A percentile compares a stretch with the other conserved stretches of the same genome.
Conservation (phyloP, 35 echinoderm and acorn worm species). For the Heliocidaris erythrogramma region DNA sequence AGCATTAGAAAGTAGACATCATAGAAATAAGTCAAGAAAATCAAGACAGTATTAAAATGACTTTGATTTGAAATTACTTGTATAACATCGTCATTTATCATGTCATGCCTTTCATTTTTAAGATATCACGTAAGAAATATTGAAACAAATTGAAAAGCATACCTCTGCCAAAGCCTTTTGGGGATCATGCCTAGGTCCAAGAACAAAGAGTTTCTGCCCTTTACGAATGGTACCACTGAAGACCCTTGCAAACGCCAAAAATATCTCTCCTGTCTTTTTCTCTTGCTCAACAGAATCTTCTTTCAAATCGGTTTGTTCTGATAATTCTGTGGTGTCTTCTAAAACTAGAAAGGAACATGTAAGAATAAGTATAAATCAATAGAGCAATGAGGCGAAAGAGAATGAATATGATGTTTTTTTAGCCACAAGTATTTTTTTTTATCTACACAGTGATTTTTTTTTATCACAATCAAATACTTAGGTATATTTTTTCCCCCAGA, state of each 20-base stretch:
- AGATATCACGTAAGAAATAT: not conserved
- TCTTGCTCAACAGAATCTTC: slow-evolving; percentile 24
- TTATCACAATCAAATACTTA: too few relatives aligned
- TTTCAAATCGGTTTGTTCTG: not conserved
- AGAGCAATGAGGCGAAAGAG: too few relatives aligned
- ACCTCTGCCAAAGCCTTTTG: slow-evolving; percentile 61
- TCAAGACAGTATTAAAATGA: too few relatives aligned
- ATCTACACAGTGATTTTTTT: too few relatives aligned
- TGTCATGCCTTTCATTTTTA: too few relatives aligned
- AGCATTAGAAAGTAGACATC: too few relatives aligned
- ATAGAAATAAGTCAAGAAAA: too few relatives aligned
- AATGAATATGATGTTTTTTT: too few relatives aligned
- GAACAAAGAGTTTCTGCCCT: slow-evolving; percentile 86
- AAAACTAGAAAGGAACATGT: not conserved
- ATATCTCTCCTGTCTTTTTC: slow-evolving; percentile 58
- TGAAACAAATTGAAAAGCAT: not conserved
- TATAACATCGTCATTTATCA: too few relatives aligned
- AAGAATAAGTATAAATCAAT: not conserved
- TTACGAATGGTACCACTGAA: slow-evolving; percentile 87
- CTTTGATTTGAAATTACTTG: too few relatives aligned
- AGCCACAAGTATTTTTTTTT: too few relatives aligned
- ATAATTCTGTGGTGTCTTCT: not conserved
- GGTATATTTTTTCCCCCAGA: too few relatives aligned
- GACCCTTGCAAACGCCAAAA: slow-evolving; percentile 90
- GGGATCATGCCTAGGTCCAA: slow-evolving; percentile 90